phyloP scores from a whole-genome alignment of 2,888 invertebrate species.

The Pachydiplax longipennis region DNA sequence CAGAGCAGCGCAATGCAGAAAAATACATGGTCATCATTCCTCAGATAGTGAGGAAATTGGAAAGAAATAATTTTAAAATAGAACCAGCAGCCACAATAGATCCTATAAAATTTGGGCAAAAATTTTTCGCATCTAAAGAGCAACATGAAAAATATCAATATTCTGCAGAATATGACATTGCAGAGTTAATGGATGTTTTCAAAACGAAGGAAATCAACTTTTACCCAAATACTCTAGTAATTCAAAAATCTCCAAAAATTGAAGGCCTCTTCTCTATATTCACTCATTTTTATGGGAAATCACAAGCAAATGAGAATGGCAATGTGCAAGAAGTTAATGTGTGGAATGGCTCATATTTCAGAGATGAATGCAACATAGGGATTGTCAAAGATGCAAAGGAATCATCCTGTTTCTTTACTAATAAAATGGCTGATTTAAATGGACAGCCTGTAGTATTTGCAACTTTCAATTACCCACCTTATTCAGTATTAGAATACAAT shows the following conservation, averaged over 20 bases:
- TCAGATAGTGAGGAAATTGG: not conserved
- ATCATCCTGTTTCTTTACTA: constrained; percentile 59
- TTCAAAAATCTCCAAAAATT: not conserved
- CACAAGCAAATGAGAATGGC: not conserved
- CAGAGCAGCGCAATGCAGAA: not conserved
- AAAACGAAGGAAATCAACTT: not conserved
- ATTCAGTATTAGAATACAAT: constrained; percentile 57
- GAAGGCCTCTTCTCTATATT: not conserved
- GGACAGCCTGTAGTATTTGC: constrained; percentile 64
- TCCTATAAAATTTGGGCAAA: no score
- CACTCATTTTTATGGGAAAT: not conserved
- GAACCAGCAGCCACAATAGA: not conserved
- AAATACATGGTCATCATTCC: not conserved
- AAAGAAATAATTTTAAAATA: not conserved
- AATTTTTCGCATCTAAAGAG: no score
- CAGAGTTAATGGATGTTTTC: not conserved
- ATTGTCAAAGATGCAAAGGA: not conserved
- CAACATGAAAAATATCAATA: not conserved
- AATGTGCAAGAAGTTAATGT: not conserved
- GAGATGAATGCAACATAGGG: not conserved
- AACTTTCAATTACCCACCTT: constrained; percentile 69
- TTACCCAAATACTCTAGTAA: not conserved
- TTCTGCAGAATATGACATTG: not conserved
- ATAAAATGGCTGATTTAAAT: constrained; percentile 61
- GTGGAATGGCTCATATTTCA: not conserved